Evolutionary conservation across 2,888 invertebrate genomes (phyloP).

Genomic region (Xestia rhomboidea): DNA sequence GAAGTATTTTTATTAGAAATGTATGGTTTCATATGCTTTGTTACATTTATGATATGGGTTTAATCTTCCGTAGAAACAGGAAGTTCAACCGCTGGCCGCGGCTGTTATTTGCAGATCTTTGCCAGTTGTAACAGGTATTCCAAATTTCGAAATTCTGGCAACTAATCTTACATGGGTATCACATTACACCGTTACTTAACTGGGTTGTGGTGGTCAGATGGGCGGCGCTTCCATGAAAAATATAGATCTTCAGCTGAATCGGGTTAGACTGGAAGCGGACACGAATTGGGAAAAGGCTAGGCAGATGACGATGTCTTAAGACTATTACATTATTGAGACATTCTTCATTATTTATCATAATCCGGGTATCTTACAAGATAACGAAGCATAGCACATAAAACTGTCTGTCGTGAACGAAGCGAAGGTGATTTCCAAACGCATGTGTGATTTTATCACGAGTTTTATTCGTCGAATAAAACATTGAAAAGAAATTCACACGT

Average conservation of each 20-base stretch:
- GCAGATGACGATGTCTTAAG: background rate
- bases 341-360: background rate
- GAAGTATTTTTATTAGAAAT: constrained; percentile 10
- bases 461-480: constrained; percentile 48
- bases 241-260: background rate
- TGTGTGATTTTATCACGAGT: constrained; percentile 38
- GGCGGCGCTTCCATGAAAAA: background rate
- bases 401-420: constrained; percentile 29
- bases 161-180: background rate
- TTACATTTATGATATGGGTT: constrained; percentile 1
- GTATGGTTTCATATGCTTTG: constrained; percentile 4
- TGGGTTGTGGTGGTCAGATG: background rate
- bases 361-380: background rate
- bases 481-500: constrained; percentile 6
- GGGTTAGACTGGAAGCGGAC: background rate
- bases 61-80: background rate
- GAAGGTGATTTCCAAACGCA: constrained; percentile 43
- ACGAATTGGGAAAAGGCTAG: background rate
- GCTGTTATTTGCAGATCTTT: background rate
- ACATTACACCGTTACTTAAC: no score
- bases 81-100: background rate
- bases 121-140: background rate
- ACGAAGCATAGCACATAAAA: constrained; percentile 29
- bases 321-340: background rate
- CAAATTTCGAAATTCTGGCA: background rate